Base-by-base conservation (phyloP, 2,113 vertebrate genomes). In the Oceanites oceanicus region DNA sequence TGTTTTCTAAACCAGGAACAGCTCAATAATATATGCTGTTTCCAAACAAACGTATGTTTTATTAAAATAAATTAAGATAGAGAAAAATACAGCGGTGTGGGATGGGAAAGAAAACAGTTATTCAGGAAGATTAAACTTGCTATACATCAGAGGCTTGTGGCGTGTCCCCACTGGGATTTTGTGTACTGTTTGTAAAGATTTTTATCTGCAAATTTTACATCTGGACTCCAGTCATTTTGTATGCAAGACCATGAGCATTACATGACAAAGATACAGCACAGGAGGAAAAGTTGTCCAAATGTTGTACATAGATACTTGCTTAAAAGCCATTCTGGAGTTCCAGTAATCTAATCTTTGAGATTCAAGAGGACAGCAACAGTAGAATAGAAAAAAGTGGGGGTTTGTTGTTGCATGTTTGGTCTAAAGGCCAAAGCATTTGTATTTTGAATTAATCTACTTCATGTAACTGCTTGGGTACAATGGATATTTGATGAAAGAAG, bases 11-110 rank as follows among this genome's bases (percentile, higher is more conserved):
- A 77, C 61, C 40, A 78, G 58, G 36, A 96, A 36, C 47, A 82
- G 76, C 78, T 92, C 87, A 87, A 36, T 94, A 92, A 78, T 91
- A 56, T 76, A 88, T 67, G 61, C 88, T 76, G 53, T 91, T 91
- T 84, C 86, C 92, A 89, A 92, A 96, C 63, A 95, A 83, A 89
- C 0, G 3, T 90, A 88, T 88, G 82, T 82, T 93, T 95, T 89
- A 87, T 85, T 95, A 88, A 72, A 96, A 89, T 96, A 94, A 94
- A 94, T 92, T 75, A 62, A 78, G 70, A 58, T 45, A 55, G 86
- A 90, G 50, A 88, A 92, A 87, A 92, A 50, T 92, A 50, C 38
- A 89, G 75, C 61, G 86, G 38, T 50, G 80, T 82, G 80, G 74
- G 58, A 55, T 79, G 86, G 73, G 70, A 85, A 87, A 36, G 55